Conservation (phyloP, 2,797 vertebrate species). For the Lerista edwardsae region DNA sequence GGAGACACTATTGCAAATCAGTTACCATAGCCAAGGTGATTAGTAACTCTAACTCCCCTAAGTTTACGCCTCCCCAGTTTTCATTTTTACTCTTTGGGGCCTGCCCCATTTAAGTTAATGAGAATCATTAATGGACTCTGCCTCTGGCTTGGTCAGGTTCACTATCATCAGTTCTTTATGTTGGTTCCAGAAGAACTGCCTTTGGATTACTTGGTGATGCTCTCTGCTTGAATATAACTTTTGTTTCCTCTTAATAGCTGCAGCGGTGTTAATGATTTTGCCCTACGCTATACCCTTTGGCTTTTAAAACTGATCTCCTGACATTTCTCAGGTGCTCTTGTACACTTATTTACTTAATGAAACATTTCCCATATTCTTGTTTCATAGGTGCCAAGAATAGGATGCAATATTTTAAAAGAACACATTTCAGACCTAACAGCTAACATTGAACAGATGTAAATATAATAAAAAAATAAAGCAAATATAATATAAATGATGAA, state of each 20-base stretch:
- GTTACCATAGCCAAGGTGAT: not conserved
- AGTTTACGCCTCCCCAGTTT: slow-evolving; percentile 1
- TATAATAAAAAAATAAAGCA: too few species aligned
- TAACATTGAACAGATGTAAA: not conserved
- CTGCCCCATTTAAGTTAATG: slow-evolving; percentile 21
- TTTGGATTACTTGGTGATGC: not conserved
- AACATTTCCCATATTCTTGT: not conserved
- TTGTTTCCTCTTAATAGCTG: not conserved
- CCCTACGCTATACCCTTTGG: not conserved
- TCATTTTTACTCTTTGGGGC: not conserved
- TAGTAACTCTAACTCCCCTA: slow-evolving; percentile 1
- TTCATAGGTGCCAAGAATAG: not conserved
- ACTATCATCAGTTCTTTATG: not conserved
- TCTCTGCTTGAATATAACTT: not conserved
- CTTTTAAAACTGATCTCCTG: not conserved
- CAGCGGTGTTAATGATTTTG: not conserved
- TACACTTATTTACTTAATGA: not conserved
- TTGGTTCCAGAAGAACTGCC: not conserved
- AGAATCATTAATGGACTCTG: slow-evolving; percentile 9
- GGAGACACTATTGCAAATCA: slow-evolving; percentile 1
- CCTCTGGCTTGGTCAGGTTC: slow-evolving; percentile 3
- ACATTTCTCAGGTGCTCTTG: not conserved
- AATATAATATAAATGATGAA: too few species aligned
- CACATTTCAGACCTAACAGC: not conserved
- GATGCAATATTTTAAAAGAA: not conserved